Evolutionary conservation across 2,888 invertebrate genomes (phyloP), one percentile per base, ranked within the genome.

Genomic region (Drosophila stalkeri): DNA sequence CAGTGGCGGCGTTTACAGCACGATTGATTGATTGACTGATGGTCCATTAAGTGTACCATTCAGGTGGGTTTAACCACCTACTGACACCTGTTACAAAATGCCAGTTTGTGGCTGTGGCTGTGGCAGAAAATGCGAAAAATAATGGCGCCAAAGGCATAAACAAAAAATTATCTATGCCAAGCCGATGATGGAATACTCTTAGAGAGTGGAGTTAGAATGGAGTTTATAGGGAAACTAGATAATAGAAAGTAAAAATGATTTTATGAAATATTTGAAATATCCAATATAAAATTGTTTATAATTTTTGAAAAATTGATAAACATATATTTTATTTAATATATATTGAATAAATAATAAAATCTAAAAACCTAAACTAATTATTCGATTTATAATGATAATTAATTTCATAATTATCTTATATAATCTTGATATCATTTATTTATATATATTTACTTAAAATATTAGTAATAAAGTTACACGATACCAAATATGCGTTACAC

Each of bases 21-120:
- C 72, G 82, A 81, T 79, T 81, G 81, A 81, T 71, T 82, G 84
- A 86, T 76, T 75, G 77, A 72, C 63, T 72, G 76, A 77, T 78
- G 78, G 72, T 69, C 77, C 71, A 75, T 80, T 81, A 72, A 61
- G 71, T 66, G 64, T 64, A 62, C 33, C 65, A 55, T 51, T 55
- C 44, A 56, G 39, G 44, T 72, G 62, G 56, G 54, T 52, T 75
- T 52, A 54, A 27, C 68, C 60, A 52, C 46, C 56, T 54, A 70
- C 60, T 43, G 31, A 31, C 46, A 69, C 46, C 31, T 62, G 56
- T 57, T 57, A 56, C 74, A 68, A 72, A 44, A 39, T 66, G 65
- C 31, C 35, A 20, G 46, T 23, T 11, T 64, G 44, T 35, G 20
- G 16, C 64, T 49, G 23, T 27, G 27, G 27, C 27, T 27, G 27